phyloP scores from a whole-genome alignment of 2,888 invertebrate genomes.

The Polietes domitor region DNA sequence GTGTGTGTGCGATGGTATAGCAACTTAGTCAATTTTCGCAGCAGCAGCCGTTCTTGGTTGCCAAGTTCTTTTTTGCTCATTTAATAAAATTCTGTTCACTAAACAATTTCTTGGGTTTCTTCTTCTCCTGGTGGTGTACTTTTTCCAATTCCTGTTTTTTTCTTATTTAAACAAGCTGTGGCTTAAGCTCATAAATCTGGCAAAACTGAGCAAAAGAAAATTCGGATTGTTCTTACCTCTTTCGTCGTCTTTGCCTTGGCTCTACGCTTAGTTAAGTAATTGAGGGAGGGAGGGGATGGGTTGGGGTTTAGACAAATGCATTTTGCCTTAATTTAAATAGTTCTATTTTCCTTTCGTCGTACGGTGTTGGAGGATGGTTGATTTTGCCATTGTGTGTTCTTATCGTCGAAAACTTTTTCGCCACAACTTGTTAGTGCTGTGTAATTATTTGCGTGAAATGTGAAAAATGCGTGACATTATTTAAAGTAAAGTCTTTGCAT shows the following conservation, averaged over 20 bases:
- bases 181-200: constrained; percentile 32
- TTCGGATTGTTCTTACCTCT: background rate
- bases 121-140: background rate
- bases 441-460: constrained; percentile 48
- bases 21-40: constrained; percentile 17
- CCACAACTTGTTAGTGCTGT: constrained; percentile 44
- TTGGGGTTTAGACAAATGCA: background rate
- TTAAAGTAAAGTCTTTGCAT: constrained; percentile 23
- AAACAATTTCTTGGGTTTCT: constrained; percentile 11
- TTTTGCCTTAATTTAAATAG: constrained; percentile 30
- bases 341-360: background rate
- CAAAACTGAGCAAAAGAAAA: background rate
- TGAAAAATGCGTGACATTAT: constrained; percentile 57
- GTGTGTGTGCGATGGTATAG: background rate
- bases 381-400: constrained; percentile 5
- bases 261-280: background rate
- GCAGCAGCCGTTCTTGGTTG: background rate
- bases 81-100: constrained; percentile 23
- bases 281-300: background rate
- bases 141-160: background rate
- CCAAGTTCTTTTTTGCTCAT: constrained; percentile 12
- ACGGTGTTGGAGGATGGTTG: background rate
- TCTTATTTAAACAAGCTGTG: constrained; percentile 21
- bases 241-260: background rate
- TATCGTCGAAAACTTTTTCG: constrained; percentile 6